Percentiles rank a stretch among this genome's conserved stretches.
These are phyloP conservation scores for Dastarcus helophoroides DNA, from an alignment of 2,888 invertebrate genomes.

Conservation along the genomic window DNA sequence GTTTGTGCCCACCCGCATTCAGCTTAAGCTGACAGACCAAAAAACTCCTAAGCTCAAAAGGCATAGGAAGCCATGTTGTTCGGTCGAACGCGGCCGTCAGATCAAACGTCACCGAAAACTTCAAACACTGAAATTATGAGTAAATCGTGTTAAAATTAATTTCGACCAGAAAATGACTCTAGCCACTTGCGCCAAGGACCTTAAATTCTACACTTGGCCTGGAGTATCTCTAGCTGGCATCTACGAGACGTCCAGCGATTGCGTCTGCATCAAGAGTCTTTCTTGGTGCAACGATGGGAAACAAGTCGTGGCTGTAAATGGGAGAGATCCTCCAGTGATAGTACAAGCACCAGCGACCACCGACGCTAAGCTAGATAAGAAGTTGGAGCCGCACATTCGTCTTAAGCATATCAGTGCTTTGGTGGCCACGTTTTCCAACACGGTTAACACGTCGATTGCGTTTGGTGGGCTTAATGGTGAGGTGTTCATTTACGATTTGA, in stretches of 20 bases:
- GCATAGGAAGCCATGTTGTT: too few relatives aligned
- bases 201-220: conserved; percentile 43
- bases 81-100: too few relatives aligned
- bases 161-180: conserved; percentile 38
- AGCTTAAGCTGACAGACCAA: too few relatives aligned
- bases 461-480: conserved; percentile 23
- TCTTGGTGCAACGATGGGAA: conserved; percentile 29
- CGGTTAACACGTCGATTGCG: conserved; percentile 17
- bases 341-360: conserved; percentile 12
- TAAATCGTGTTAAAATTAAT: conserved; percentile 1
- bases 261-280: conserved; percentile 22
- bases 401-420: conserved; percentile 14
- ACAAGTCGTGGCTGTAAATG: conserved; percentile 21
- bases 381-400: conserved; percentile 12
- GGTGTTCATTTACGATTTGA: conserved; percentile 22
- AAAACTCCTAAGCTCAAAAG: too few relatives aligned
- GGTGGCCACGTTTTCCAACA: conserved; percentile 21
- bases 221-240: conserved; percentile 31
- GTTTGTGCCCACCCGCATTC: too few relatives aligned
- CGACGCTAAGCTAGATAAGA: conserved; percentile 10
- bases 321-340: conserved; percentile 20
- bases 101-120: too few relatives aligned
- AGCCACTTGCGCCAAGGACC: conserved; percentile 44
- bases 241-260: conserved; percentile 19
- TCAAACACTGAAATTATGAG: background rate